A percentile compares a stretch with the other conserved stretches of the same genome.
These are phyloP conservation scores for Ciconia maguari DNA, from an alignment of 2,113 vertebrate genomes.

Conservation along the genomic window DNA sequence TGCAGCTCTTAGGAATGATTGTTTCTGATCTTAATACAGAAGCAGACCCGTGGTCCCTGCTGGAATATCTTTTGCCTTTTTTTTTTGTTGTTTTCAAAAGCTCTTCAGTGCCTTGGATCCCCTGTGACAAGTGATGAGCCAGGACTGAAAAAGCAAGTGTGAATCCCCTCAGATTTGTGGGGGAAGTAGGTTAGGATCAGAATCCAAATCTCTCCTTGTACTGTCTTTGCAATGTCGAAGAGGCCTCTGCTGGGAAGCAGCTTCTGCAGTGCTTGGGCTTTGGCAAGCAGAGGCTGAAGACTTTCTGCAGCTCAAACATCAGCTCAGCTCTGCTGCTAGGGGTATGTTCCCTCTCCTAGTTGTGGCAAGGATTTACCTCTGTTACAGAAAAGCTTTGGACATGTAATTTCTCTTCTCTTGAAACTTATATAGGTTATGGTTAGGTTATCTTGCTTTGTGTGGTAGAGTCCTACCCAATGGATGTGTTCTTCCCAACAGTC, in stretches of 20 bases:
- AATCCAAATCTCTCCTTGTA: not conserved
- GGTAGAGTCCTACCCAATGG: not conserved
- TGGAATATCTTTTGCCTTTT: not conserved
- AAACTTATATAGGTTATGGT: fast-evolving
- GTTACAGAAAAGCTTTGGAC: not conserved
- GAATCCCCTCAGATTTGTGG: not conserved
- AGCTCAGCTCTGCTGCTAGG: not conserved
- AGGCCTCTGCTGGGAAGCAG: conserved; percentile 2
- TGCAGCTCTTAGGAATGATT: not conserved
- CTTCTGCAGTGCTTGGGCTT: not conserved
- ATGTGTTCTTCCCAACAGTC: fast-evolving
- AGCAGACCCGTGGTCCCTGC: not conserved
- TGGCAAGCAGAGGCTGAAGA: not conserved
- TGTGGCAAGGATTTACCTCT: not conserved
- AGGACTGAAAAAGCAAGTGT: not conserved
- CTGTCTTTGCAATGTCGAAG: not conserved
- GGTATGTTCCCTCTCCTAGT: not conserved
- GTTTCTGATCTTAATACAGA: not conserved
- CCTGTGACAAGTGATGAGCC: not conserved
- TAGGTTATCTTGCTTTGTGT: not conserved
- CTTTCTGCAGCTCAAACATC: not conserved
- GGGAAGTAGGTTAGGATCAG: not conserved
- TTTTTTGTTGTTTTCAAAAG: not conserved
- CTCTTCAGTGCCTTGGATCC: not conserved
- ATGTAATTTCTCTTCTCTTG: not conserved